Percentiles rank a stretch among this genome's conserved stretches.
phyloP scores from a whole-genome alignment of 2,797 vertebrate species.

The Neosilurus hyrtlii region DNA sequence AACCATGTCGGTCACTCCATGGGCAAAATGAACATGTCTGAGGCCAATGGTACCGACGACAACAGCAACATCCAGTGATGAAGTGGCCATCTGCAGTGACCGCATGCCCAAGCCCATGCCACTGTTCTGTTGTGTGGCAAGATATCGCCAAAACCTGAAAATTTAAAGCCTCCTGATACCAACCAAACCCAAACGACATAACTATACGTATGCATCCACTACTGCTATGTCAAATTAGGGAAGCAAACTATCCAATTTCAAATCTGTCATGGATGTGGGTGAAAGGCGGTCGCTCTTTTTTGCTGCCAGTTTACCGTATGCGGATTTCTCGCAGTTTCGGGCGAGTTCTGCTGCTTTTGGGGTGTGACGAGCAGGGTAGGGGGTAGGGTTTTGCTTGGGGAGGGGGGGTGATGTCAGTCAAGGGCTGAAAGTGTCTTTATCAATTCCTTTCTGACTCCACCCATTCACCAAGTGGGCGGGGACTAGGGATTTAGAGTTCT shows the following conservation, averaged over 20 bases:
- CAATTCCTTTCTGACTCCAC: conserved; percentile 65
- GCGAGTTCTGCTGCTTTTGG: conserved; percentile 49
- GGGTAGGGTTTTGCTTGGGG: not conserved
- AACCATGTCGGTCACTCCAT: conserved; percentile 80
- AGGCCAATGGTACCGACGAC: conserved; percentile 82
- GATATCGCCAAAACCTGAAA: conserved; percentile 70
- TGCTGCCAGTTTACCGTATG: conserved; percentile 62
- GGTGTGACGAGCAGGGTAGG: conserved; percentile 44
- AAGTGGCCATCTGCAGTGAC: conserved; percentile 43
- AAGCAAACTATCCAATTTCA: conserved; percentile 47
- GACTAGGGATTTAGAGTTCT: conserved; percentile 62
- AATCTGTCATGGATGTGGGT: conserved; percentile 62
- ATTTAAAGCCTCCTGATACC: conserved; percentile 73
- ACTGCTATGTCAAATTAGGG: conserved; percentile 55
- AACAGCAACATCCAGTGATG: conserved; percentile 83
- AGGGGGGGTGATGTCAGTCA: conserved; percentile 52
- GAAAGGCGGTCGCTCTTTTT: conserved; percentile 66
- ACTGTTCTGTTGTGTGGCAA: conserved; percentile 63
- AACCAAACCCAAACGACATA: conserved; percentile 69
- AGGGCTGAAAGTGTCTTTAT: conserved; percentile 61
- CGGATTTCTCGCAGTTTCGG: conserved; percentile 49
- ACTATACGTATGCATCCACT: conserved; percentile 68
- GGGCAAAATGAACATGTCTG: conserved; percentile 82
- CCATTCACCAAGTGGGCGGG: conserved; percentile 62
- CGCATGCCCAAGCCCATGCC: conserved; percentile 60